Conservation (phyloP, 2,888 invertebrate genomes). For the Gari tellinella region DNA sequence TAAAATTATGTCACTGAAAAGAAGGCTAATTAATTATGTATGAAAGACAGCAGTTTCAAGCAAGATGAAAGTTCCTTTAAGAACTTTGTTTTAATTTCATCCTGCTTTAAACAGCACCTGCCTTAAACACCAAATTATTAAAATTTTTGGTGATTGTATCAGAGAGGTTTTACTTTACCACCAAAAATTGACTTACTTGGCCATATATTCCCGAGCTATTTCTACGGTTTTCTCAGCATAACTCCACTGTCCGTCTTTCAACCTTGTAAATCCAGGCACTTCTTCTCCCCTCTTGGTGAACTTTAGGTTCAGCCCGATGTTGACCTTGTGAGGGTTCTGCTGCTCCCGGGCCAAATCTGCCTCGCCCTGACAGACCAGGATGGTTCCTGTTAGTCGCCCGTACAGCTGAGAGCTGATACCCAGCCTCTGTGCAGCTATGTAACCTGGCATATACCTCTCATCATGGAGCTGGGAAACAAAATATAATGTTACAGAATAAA, state of each 20-base stretch:
- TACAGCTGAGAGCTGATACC: slow-evolving; percentile 89
- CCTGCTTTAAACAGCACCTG: too few species aligned
- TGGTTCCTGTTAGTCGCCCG: slow-evolving; percentile 93
- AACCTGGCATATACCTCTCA: slow-evolving; percentile 80
- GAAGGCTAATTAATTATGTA: too few species aligned
- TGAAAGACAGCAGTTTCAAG: too few species aligned
- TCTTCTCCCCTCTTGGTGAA: slow-evolving; percentile 91
- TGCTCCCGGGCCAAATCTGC: slow-evolving; percentile 63
- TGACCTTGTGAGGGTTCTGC: slow-evolving; percentile 85
- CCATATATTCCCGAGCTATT: slow-evolving; percentile 89
- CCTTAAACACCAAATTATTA: too few species aligned
- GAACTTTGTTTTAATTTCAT: too few species aligned
- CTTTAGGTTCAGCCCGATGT: slow-evolving; percentile 96
- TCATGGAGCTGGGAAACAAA: slow-evolving; percentile 51
- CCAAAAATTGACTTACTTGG: slow-evolving; percentile 82
- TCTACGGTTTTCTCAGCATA: slow-evolving; percentile 92
- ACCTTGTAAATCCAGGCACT: slow-evolving; percentile 92
- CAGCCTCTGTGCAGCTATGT: slow-evolving; percentile 82
- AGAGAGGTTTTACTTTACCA: too few species aligned
- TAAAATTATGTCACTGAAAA: too few species aligned
- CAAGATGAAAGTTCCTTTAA: too few species aligned
- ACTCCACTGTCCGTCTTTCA: slow-evolving; percentile 88
- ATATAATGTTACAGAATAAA: too few species aligned
- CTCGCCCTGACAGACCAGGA: slow-evolving; percentile 87
- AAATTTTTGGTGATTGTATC: too few species aligned